Evolutionary conservation across 1,140 invertebrate species (phyloP), one percentile per base, ranked within the genome.

Genomic region (Argopecten irradians): DNA sequence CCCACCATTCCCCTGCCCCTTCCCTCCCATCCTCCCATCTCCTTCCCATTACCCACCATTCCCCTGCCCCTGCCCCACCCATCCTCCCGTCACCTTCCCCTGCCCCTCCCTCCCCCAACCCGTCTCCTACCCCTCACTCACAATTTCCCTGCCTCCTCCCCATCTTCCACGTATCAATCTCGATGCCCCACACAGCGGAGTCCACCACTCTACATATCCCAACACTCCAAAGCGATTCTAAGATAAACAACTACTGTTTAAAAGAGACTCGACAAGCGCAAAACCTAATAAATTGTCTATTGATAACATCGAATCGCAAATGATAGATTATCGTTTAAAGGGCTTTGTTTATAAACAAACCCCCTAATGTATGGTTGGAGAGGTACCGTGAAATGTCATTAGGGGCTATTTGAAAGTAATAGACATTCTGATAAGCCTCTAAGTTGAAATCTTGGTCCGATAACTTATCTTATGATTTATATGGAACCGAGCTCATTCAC

Each of bases 321-420:
- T 71, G 55, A 71, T 71, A 11, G 5, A 71, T 71, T 71, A 71
- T 71, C 55, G 55, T 71, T 71, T 71, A n/a, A 71, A 71, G 22
- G n/a, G 8, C 55, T 71, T 28, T 71, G 55, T 71, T 71, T 71
- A 71, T 71, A 71, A 71, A 71, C 55, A 71, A 28, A 71, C 28
- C n/a, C 55, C 0, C 43, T 5, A 71, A 71, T 28, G 55, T 71
- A 28, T n/a, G n/a, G 55, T 11, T 5, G 5, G 55, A 71, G 55
- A 71, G 3, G 28, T 28, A 71, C 55, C 55, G n/a, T 28, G 55
- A n/a, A 71, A 71, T 71, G 55, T 71, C 55, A 71, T 71, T 71
- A 71, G 55, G 55, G 55, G 11, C 55, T 71, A 71, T 71, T 71
- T 71, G n/a, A 71, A n/a, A 71, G 55, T n/a, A 71, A 71, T 71